Percentiles rank a stretch among this genome's conserved stretches.
These are phyloP conservation scores for Platysternon megacephalum DNA, from an alignment of 2,113 vertebrate genomes.

Conservation along the genomic window DNA sequence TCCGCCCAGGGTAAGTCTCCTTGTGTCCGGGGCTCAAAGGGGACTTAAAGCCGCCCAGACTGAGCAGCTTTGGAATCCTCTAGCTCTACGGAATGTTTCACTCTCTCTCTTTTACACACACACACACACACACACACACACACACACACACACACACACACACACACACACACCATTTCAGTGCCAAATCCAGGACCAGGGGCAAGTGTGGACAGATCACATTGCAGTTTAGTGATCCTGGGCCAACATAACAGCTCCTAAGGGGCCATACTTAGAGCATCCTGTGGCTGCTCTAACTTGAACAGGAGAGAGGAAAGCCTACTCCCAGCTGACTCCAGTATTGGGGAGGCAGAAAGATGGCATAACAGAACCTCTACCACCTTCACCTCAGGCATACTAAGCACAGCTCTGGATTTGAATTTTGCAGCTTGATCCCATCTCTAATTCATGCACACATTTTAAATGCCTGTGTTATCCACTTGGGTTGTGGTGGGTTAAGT, in stretches of 20 bases:
- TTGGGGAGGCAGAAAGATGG: rapidly evolving
- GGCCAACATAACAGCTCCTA: not conserved
- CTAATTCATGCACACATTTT: not conserved
- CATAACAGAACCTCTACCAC: rapidly evolving
- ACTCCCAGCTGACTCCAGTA: not conserved
- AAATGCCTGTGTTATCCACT: rapidly evolving
- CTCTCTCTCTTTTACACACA: not conserved
- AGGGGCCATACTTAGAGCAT: not conserved
- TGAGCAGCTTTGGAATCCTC: rapidly evolving
- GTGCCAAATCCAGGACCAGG: rapidly evolving
- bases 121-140: not conserved
- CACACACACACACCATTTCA: not conserved
- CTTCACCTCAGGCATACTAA: rapidly evolving
- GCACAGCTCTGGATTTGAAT: not conserved
- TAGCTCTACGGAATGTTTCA: not conserved
- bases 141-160: too few species aligned
- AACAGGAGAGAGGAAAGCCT: rapidly evolving
- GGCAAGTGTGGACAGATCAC: rapidly evolving
- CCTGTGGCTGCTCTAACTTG: not conserved
- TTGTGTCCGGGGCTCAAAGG: rapidly evolving
- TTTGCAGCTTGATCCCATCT: not conserved
- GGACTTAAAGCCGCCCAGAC: not conserved
- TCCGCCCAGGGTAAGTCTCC: not conserved
- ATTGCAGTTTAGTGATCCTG: rapidly evolving
- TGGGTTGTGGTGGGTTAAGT: rapidly evolving